Percentiles rank a stretch among this genome's conserved stretches.
These are phyloP conservation scores for human (Homo sapiens) DNA, from an alignment of 2,113 vertebrate genomes.

Conservation along the genomic window DNA sequence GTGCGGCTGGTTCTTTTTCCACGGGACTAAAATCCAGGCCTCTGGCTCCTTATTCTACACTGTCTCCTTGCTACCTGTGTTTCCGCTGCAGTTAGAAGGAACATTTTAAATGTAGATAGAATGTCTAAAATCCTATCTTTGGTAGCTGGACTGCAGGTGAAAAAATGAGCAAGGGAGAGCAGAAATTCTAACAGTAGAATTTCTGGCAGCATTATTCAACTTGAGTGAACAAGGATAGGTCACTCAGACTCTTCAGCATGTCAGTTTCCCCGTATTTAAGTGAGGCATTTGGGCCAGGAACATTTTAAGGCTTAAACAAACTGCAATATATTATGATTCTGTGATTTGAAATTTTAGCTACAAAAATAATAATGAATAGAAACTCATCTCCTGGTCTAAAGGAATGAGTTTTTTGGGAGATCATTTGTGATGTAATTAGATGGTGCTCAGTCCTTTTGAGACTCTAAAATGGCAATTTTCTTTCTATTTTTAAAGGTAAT, in stretches of 20 bases:
- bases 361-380: conserved; percentile 29
- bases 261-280: background rate
- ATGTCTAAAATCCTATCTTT: background rate
- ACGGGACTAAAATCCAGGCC: background rate
- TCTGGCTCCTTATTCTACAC: background rate
- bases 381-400: background rate
- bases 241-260: background rate
- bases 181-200: background rate
- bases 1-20: background rate
- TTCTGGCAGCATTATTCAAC: background rate
- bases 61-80: background rate
- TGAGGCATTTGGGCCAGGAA: background rate
- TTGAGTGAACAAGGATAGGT: background rate
- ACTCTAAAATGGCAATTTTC: background rate
- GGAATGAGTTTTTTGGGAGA: background rate
- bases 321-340: background rate
- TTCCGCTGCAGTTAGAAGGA: background rate
- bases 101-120: conserved; percentile 32
- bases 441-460: background rate
- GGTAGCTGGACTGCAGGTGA: background rate
- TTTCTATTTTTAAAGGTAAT: background rate
- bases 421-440: background rate
- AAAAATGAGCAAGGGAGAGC: background rate
- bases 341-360: conserved; percentile 29
- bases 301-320: background rate